Percentiles rank a stretch among this genome's conserved stretches.
These are phyloP conservation scores for Acanthosepion pharaonis DNA, from an alignment of 2,888 invertebrate species.

Conservation along the genomic window DNA sequence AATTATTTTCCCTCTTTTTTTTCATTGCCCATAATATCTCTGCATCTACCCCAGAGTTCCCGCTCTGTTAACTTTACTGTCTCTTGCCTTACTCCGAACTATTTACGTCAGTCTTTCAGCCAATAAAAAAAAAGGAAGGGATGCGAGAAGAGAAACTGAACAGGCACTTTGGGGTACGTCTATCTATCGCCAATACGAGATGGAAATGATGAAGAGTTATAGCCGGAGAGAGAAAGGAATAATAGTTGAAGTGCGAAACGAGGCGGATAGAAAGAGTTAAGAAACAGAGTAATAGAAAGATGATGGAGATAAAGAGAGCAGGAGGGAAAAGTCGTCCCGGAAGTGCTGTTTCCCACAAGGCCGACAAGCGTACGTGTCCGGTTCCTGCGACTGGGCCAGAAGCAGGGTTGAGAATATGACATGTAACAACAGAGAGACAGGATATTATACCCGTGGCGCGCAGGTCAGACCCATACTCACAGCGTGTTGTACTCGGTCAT, in stretches of 20 bases:
- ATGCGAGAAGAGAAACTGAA: too few species aligned
- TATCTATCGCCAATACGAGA: background rate
- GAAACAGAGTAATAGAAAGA: background rate
- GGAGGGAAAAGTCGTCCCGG: background rate
- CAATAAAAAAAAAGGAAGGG: too few species aligned
- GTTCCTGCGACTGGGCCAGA: background rate
- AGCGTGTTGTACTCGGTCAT: background rate
- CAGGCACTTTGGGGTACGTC: background rate
- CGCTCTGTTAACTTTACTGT: too few species aligned
- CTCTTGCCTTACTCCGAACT: too few species aligned
- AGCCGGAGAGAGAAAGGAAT: too few species aligned
- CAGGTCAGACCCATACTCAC: constrained; percentile 14
- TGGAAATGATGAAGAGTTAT: background rate
- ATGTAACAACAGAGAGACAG: constrained; percentile 20
- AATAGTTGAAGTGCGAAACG: too few species aligned
- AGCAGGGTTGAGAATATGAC: constrained; percentile 8
- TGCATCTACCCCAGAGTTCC: too few species aligned
- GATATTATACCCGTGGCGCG: constrained; percentile 33
- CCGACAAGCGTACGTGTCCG: background rate
- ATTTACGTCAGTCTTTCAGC: too few species aligned
- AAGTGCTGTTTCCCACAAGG: constrained; percentile 8
- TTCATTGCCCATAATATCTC: too few species aligned
- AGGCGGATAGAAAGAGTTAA: too few species aligned
- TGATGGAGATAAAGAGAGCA: background rate
- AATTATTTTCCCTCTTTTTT: too few species aligned